Base-by-base conservation (phyloP, 2,797 vertebrate species). In the Pteronotus mesoamericanus region DNA sequence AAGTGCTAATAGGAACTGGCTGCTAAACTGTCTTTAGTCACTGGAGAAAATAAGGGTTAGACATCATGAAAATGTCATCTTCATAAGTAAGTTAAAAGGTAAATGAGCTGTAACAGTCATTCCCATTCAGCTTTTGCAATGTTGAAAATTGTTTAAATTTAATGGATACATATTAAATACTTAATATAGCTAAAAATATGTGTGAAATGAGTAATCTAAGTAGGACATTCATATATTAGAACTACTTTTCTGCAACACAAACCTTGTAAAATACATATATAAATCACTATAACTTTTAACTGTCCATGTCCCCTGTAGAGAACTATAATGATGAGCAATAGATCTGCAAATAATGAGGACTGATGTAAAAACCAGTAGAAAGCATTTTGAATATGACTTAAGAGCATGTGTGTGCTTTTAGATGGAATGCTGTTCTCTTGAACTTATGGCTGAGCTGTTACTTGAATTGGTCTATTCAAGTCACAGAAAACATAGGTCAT, bases 231-330 rank as follows among this genome's bases (percentile, higher is more conserved):
- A 46, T 94, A 96, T 71, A 87, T 96, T 80, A 94, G 87, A 97
- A 15, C 68, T 96, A 96, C 94, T 97, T 98, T 98, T 97, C 96
- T 98, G 96, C 97, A 96, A 79, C 94, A 97, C 97, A 97, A 24
- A 96, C 91, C 95, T 98, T 98, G 97, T 80, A 96, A 97, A 97
- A 96, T 97, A 95, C 94, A 89, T 94, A 93, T 94, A 97, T 79
- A 96, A 97, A 93, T 55, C 86, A 75, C 95, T 85, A 11, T 96
- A 88, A 95, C 77, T 95, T 97, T 97, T 96, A 71, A 90, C 89
- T 98, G 95, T 97, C 87, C 78, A 6, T 96, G 72, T 96, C 94
- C 91, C 94, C 80, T 92, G 48, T 98, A 97, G 97, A 94, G 97
- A 98, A 87, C 97, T 98, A 92, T 42, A 96, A 29, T 89, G 84